Evolutionary conservation across 2,888 invertebrate species (phyloP), one percentile per base, ranked within the genome.

Genomic region (Alitta virens): DNA sequence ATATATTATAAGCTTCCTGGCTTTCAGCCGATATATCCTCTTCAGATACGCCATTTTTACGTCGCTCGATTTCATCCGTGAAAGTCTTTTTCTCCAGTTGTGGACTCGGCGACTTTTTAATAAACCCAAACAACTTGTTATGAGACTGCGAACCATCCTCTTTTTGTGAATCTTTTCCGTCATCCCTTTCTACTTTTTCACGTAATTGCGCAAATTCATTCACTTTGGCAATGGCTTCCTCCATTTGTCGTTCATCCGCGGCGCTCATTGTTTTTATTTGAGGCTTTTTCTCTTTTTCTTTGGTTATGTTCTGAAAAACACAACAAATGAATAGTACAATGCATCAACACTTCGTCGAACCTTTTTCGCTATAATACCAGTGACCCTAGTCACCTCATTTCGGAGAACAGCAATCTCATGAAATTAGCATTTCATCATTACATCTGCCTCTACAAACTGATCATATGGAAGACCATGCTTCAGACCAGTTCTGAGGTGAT

Each of bases 191-290:
- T 12, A 12, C n/a, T 12, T 33, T 33, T 33, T 33, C 33, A 16
- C 43, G 42, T 5, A 61, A 23, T 12, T 71, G 65, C 51, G 92
- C 93, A 64, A 95, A 87, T 83, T 95, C 94, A 81, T 93, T 93
- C 23, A 94, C 95, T 84, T 95, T 87, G 58, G 93, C 93, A 66
- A 95, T 94, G 0, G 95, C 96, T 23, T 91, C 91, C 74, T 96
- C 92, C 64, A 97, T 85, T 9, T 92, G 92, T 81, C 89, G 91
- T 80, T 93, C 90, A 77, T 96, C 96, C 65, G 94, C 90, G 0
- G 94, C 91, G 14, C 95, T 95, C 84, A 97, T 94, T 2, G 90
- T 92, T 81, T 95, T 96, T 77, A 95, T 83, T n/a, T 52, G 49
- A 16, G 26, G 53, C 5, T 38, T 43, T 27, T 60, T 60, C 27